phyloP scores from a whole-genome alignment of 2,113 vertebrate species.

The Prochilodus magdalenae region DNA sequence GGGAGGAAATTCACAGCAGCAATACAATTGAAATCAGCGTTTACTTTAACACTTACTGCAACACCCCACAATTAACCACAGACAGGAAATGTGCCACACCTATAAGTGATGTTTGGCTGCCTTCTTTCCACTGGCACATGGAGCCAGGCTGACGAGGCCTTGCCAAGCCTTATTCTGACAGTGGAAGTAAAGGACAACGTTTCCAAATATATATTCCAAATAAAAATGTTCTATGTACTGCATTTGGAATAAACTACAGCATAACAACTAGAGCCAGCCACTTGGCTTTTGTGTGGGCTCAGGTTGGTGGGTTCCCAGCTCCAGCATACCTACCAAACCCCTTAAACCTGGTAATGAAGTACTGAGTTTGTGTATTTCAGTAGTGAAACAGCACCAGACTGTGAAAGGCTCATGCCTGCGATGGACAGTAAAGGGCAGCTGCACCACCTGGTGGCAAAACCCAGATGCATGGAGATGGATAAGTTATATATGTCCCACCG shows the following conservation, averaged over 20 bases:
- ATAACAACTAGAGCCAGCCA: no score
- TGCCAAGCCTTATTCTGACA: background rate
- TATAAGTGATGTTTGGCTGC: background rate
- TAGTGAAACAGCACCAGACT: no score
- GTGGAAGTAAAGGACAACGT: background rate
- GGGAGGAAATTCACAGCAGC: background rate
- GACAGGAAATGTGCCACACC: background rate
- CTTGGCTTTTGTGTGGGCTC: background rate
- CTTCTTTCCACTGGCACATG: background rate
- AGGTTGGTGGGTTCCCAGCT: no score
- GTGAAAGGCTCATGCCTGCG: no score
- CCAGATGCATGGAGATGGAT: background rate
- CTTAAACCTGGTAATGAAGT: no score
- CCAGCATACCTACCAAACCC: no score
- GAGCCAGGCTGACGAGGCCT: background rate
- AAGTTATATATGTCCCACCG: background rate
- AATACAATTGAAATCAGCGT: background rate
- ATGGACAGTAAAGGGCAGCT: background rate
- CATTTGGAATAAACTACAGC: background rate
- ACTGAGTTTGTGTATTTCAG: no score
- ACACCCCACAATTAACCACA: background rate
- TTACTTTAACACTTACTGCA: background rate
- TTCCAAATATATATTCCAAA: no score
- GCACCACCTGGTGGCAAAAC: constrained; percentile 13
- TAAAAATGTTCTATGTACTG: no score